These are phyloP conservation scores for Cremastobaeus sp. DNA, from an alignment of 2,888 invertebrate species.

Conservation along the genomic window DNA sequence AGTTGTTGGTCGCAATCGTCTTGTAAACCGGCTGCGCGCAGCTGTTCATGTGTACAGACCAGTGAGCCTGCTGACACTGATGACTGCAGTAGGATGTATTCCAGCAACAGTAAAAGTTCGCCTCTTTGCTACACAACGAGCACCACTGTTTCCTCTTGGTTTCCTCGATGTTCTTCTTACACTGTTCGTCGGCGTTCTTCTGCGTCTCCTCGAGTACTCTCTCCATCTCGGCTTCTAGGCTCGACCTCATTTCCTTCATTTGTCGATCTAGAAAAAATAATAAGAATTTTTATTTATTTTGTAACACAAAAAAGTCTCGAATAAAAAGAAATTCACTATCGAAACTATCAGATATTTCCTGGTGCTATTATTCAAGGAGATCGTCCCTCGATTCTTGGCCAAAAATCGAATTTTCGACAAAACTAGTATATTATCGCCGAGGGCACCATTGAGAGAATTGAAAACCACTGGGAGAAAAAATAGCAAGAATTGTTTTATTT, in stretches of 20 bases:
- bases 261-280: conserved; percentile 81
- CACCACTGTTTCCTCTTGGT: conserved; percentile 96
- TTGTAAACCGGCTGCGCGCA: conserved; percentile 77
- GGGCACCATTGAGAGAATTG: no score
- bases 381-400: no score
- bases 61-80: conserved; percentile 91
- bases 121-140: conserved; percentile 90
- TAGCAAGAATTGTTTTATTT: no score
- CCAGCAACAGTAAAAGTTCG: conserved; percentile 97
- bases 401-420: no score
- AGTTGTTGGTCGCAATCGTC: conserved; percentile 16
- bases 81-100: conserved; percentile 96
- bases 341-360: no score
- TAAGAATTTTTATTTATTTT: neutral
- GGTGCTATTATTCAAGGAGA: no score
- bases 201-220: conserved; percentile 83
- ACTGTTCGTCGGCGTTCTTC: conserved; percentile 84
- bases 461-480: no score
- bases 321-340: no score
- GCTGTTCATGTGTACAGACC: conserved; percentile 86
- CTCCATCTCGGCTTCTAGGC: conserved; percentile 85
- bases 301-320: no score
- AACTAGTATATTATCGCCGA: no score
- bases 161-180: conserved; percentile 85
- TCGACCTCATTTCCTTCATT: conserved; percentile 84